Percentiles rank a stretch among this genome's conserved stretches.
These are phyloP conservation scores for Ellobium chinense DNA, from an alignment of 2,888 invertebrate species.

Conservation along the genomic window DNA sequence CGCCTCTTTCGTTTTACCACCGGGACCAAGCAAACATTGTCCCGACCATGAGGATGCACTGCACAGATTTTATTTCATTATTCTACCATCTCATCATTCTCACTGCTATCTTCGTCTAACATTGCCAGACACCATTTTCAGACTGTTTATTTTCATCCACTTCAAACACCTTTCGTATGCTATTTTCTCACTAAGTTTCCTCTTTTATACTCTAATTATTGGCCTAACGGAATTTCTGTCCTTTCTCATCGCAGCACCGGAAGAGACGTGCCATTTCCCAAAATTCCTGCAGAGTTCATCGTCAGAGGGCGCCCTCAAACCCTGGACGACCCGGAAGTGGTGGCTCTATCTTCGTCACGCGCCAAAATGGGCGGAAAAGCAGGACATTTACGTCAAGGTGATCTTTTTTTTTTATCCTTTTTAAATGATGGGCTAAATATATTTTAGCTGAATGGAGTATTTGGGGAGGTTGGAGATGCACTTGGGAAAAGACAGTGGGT, in stretches of 20 bases:
- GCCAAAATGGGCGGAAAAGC: conserved; percentile 65
- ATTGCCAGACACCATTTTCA: no score
- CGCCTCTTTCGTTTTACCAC: background rate
- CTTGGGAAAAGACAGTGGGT: no score
- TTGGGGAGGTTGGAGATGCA: no score
- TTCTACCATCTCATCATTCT: no score
- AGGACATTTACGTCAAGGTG: conserved; percentile 57
- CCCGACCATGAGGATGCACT: no score
- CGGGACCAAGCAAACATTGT: no score
- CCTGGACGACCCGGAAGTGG: conserved; percentile 68
- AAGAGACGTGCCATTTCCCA: conserved; percentile 62
- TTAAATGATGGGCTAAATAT: no score
- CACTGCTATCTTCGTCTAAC: no score
- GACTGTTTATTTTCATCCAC: background rate
- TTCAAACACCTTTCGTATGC: background rate
- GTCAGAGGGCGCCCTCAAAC: conserved; percentile 57
- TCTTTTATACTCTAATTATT: background rate
- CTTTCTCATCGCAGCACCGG: conserved; percentile 30
- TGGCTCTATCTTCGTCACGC: conserved; percentile 66
- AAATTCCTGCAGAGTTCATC: conserved; percentile 64
- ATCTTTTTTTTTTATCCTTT: no score
- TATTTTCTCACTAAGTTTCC: background rate
- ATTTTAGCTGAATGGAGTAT: no score
- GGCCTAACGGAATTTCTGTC: background rate
- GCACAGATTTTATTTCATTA: no score